These are phyloP conservation scores for Tapirus indicus DNA, from an alignment of 2,797 vertebrate genomes.

Conservation along the genomic window DNA sequence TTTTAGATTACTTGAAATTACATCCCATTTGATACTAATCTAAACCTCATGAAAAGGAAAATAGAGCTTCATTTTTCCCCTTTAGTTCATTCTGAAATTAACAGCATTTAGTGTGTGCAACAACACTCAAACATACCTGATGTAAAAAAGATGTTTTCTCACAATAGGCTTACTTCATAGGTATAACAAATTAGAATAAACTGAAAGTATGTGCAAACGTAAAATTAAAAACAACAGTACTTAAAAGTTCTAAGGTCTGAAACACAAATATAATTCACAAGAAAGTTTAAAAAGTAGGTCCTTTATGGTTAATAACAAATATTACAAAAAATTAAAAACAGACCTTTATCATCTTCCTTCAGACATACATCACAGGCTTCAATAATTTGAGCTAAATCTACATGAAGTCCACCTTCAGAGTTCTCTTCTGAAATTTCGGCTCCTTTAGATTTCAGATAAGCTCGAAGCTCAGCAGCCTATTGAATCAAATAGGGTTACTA, in stretches of 20 bases:
- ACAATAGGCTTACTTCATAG: conserved; percentile 9
- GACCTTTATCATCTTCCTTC: conserved; percentile 99
- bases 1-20: conserved; percentile 44
- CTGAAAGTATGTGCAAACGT: not conserved
- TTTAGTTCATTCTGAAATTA: conserved; percentile 48
- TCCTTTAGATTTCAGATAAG: conserved; percentile 97
- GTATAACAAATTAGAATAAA: not conserved
- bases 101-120: not conserved
- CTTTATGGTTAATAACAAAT: not conserved
- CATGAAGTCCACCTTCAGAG: conserved; percentile 96
- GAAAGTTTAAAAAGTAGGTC: conserved; percentile 1
- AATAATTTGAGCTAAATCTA: conserved; percentile 97
- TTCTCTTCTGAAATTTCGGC: conserved; percentile 99
- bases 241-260: conserved; percentile 44
- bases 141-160: not conserved
- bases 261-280: conserved; percentile 2
- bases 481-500: not conserved
- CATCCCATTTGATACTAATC: not conserved
- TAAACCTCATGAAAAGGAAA: conserved; percentile 2
- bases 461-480: conserved; percentile 96
- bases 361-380: conserved; percentile 97
- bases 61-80: not conserved
- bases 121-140: not conserved
- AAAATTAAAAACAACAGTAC: not conserved
- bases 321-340: conserved; percentile 59